Percentiles rank a stretch among this genome's conserved stretches.
Conservation (phyloP, 2,113 vertebrate species). For the Mastomys natalensis region DNA sequence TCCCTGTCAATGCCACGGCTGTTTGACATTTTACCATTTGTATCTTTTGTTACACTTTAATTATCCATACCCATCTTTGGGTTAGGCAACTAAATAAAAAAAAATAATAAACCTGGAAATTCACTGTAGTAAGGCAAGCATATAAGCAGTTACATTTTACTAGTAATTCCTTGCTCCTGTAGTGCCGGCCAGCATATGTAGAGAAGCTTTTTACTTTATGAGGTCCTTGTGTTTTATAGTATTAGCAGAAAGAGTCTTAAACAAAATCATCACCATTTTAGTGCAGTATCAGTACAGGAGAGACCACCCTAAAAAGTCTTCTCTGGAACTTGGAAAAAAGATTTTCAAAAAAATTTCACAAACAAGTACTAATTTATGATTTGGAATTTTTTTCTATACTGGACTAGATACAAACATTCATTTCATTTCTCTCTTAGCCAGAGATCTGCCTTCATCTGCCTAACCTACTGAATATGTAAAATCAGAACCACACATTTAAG, state of each 20-base stretch:
- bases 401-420: background rate
- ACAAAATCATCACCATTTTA: conserved; percentile 5
- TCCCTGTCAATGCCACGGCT: background rate
- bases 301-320: background rate
- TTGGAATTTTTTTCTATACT: background rate
- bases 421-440: background rate
- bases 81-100: background rate
- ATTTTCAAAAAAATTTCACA: conserved; percentile 8
- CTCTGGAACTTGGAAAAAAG: conserved; percentile 30
- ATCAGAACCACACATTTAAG: background rate
- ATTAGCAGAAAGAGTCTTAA: background rate
- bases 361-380: background rate
- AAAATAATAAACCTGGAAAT: background rate
- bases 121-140: background rate
- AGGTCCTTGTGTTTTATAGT: background rate
- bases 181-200: background rate
- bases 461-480: background rate
- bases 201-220: background rate
- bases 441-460: background rate
- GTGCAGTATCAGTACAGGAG: background rate
- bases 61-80: background rate
- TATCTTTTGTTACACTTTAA: background rate
- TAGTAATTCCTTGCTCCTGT: background rate
- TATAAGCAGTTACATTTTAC: background rate
- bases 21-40: background rate